Base-by-base conservation (phyloP, 2,888 invertebrate genomes). In the Rhaphigaster nebulosa region DNA sequence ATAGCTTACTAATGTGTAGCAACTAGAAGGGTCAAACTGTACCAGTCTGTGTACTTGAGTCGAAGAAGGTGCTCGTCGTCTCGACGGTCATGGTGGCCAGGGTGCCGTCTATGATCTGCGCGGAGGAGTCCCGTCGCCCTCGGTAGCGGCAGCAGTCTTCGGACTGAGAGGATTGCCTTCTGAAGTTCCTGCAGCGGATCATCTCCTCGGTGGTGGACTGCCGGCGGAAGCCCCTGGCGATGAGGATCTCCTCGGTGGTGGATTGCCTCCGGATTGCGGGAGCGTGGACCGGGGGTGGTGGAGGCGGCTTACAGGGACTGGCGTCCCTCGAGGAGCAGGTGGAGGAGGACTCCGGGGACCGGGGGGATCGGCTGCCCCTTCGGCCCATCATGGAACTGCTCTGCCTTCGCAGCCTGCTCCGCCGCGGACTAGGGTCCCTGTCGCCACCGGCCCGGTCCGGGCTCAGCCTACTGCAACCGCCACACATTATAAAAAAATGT, bases 31-130 rank as follows among this genome's bases (percentile, higher is more conserved):
- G 89, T 88, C 88, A 88, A 88, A 88, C 88, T 88, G 88, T 93
- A 98, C 98, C 98, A 93, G 98, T 98, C 94, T 98, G 98, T 50
- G 98, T 98, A 94, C 98, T 97, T 92, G 97, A 97, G 94, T 98
- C 98, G 93, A 98, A 98, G 94, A 98, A 97, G 0, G 98, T 98
- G 94, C 97, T 97, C 10, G 98, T 97, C 6, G 98, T 98, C 94
- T 98, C 98, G 50, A 98, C 97, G 0, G 98, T 98, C 98, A 98
- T 98, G 65, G 98, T 97, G 54, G 97, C 97, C 92, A 98, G 96
- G 50, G 98, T 98, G 29, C 98, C 98, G 93, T 98, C 98, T 90
- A 97, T 96, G 93, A 98, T 98, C 94, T 98, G 98, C 0, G 98
- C 97, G 87, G 97, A 96, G 1, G 98, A 98, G 93, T 98, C 98